Evolutionary conservation across 2,888 invertebrate species (phyloP), one percentile per base, ranked within the genome.

Genomic region (Eledone cirrhosa): DNA sequence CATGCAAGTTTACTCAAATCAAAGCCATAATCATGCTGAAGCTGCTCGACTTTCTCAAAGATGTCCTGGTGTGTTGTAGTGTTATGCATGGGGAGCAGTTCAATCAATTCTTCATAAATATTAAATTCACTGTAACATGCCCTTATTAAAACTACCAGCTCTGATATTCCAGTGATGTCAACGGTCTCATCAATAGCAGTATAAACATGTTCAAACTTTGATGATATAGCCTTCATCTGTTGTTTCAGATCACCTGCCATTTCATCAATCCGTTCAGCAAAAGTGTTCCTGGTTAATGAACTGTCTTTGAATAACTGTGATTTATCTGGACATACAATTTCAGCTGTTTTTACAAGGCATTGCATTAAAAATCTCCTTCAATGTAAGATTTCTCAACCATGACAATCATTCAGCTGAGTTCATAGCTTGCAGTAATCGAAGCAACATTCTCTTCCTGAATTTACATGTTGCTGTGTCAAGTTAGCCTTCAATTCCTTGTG

Each of bases 171-270:
- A 53, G 24, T 67, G 22, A 67, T 67, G 24, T 67, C 16, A 24
- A 67, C 67, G 67, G 67, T 67, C 24, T 67, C 67, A 67, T 67
- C 67, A 19, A 67, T 67, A 19, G 67, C 67, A 67, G n/a, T 67
- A 67, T 14, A 67, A 67, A 67, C 13, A 67, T 67, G 67, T 67
- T 67, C 24, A 67, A 67, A 67, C 67, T 11, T 67, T 67, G 24
- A 67, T 67, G 67, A 67, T 67, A 19, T 24, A 67, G 14, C 67
- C 24, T 24, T 19, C 14, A 67, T 19, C n/a, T n/a, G n/a, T n/a
- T n/a, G n/a, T n/a, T n/a, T n/a, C n/a, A n/a, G n/a, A n/a, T n/a
- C n/a, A n/a, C n/a, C n/a, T n/a, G n/a, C n/a, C n/a, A n/a, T n/a
- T n/a, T n/a, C n/a, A n/a, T n/a, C n/a, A n/a, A n/a, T n/a, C n/a